Conservation (phyloP, 2,888 invertebrate genomes). For the Helleia helle region DNA sequence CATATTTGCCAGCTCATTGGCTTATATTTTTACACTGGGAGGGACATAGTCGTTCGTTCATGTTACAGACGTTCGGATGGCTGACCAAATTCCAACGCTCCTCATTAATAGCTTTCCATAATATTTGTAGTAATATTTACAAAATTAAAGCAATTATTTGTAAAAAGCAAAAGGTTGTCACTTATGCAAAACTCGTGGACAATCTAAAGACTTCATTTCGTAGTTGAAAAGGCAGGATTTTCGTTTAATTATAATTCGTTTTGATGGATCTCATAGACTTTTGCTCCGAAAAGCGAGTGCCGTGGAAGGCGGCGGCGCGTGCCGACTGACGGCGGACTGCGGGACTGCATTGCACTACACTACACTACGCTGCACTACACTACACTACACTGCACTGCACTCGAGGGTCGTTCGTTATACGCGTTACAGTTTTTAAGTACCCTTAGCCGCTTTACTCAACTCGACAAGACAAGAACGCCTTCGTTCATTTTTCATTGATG, state of each 20-base stretch:
- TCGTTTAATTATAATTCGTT: slow-evolving; percentile 11
- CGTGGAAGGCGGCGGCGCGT: slow-evolving; percentile 45
- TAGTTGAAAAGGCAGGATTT: slow-evolving; percentile 8
- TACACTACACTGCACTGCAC: slow-evolving; percentile 35
- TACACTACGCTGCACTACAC: slow-evolving; percentile 42
- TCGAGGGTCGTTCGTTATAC: slow-evolving; percentile 62
- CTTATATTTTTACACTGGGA: background rate
- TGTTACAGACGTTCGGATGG: background rate
- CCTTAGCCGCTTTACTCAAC: slow-evolving; percentile 51
- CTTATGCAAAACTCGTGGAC: background rate
- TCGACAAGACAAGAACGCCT: slow-evolving; percentile 55
- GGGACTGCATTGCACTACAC: slow-evolving; percentile 31
- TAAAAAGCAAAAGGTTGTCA: background rate
- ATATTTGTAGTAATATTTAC: background rate
- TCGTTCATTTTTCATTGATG: slow-evolving; percentile 48
- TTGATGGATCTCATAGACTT: slow-evolving; percentile 8
- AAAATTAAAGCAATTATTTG: background rate
- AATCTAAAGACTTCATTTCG: background rate
- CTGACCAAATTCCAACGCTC: background rate
- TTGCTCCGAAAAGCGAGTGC: slow-evolving; percentile 3
- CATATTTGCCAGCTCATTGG: background rate
- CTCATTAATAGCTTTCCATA: background rate
- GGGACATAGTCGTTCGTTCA: background rate
- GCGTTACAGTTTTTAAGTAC: slow-evolving; percentile 58
- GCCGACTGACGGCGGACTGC: slow-evolving; percentile 36